Percentiles rank a stretch among this genome's conserved stretches.
These are phyloP conservation scores for Oscheius sp. DNA, from an alignment of 2,888 invertebrate genomes.

Conservation along the genomic window DNA sequence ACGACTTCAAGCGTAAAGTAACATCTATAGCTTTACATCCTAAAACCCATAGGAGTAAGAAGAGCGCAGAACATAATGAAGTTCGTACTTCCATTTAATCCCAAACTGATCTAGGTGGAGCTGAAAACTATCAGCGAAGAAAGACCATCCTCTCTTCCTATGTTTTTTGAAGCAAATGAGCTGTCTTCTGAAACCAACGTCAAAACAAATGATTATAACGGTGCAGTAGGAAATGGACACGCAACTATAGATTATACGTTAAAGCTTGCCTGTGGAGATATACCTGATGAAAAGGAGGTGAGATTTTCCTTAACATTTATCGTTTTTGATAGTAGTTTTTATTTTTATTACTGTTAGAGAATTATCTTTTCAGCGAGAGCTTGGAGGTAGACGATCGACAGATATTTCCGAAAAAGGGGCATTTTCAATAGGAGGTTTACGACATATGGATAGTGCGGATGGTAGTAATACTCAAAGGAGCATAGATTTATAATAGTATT, in stretches of 20 bases:
- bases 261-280: neutral
- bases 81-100: conserved; percentile 1
- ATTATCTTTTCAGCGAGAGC: conserved; percentile 7
- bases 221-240: neutral
- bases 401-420: conserved; percentile 32
- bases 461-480: conserved; percentile 48
- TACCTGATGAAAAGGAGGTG: neutral
- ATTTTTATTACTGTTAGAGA: neutral
- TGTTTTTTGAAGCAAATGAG: neutral
- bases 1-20: conserved; percentile 48
- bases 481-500: conserved; percentile 8
- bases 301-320: neutral
- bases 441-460: conserved; percentile 58
- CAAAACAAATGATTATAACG: neutral
- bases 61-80: conserved; percentile 44
- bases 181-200: too few relatives aligned
- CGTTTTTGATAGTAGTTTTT: neutral
- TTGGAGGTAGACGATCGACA: conserved; percentile 6
- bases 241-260: neutral
- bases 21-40: conserved; percentile 41
- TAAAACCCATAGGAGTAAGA: conserved; percentile 41
- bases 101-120: conserved; percentile 13
- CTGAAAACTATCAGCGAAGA: conserved; percentile 29
- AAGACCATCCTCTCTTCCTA: neutral
- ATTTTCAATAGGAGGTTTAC: conserved; percentile 46